Evolutionary conservation across 2,113 vertebrate genomes (phyloP).

Genomic region (Nematolebias whitei): DNA sequence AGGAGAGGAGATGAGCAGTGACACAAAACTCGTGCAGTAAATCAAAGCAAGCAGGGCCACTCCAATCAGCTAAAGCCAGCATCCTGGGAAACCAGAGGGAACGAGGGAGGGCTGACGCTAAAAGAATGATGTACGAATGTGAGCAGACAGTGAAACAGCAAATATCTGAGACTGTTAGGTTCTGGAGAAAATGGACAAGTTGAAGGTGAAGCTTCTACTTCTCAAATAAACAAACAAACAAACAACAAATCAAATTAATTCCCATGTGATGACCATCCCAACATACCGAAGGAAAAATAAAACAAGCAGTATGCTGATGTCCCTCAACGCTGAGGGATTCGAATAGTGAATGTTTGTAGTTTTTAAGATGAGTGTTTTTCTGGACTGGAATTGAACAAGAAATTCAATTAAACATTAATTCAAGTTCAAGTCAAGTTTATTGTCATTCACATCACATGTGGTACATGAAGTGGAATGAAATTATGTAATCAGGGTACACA

Average conservation of each 20-base stretch:
- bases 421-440: no score
- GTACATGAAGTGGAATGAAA: no score
- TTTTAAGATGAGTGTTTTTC: no score
- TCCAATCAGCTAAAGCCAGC: conserved; percentile 64
- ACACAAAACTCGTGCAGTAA: conserved; percentile 68
- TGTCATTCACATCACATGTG: no score
- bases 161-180: neutral
- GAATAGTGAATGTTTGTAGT: no score
- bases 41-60: conserved; percentile 62
- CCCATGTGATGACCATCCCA: neutral
- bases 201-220: neutral
- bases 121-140: conserved; percentile 22
- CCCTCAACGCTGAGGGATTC: no score
- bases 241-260: neutral
- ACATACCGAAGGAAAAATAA: neutral
- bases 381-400: no score
- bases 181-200: neutral
- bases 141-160: conserved; percentile 10
- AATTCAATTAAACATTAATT: no score
- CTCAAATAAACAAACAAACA: neutral
- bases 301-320: no score
- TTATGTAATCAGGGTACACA: no score
- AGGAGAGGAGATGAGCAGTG: conserved; percentile 42
- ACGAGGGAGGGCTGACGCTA: conserved; percentile 30
- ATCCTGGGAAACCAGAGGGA: conserved; percentile 15